A percentile compares a stretch with the other conserved stretches of the same genome.
Conservation (phyloP, 2,113 vertebrate species). For the Dipodomys stephensi region DNA sequence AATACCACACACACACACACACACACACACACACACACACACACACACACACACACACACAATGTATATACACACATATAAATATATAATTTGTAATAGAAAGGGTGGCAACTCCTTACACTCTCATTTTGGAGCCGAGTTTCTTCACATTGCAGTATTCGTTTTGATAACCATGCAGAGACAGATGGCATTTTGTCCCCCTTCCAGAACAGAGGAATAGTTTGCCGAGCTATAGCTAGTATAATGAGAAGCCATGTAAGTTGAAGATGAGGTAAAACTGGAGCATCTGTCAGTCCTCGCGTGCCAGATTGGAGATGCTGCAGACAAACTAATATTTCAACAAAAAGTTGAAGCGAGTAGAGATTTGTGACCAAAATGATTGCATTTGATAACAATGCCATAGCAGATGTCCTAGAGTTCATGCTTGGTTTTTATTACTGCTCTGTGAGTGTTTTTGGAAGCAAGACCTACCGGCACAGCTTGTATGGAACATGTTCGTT, state of each 20-base stretch:
- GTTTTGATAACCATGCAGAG: slow-evolving; percentile 90
- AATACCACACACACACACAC: too few relatives aligned
- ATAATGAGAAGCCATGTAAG: slow-evolving; percentile 89
- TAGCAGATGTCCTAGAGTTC: slow-evolving; percentile 90
- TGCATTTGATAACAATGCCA: slow-evolving; percentile 89
- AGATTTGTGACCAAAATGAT: slow-evolving; percentile 89
- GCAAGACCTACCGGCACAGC: slow-evolving; percentile 85
- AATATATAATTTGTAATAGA: slow-evolving; percentile 30
- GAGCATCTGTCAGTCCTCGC: slow-evolving; percentile 88
- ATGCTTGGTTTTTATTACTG: slow-evolving; percentile 88
- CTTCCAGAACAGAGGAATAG: slow-evolving; percentile 90
- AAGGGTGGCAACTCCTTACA: slow-evolving; percentile 60
- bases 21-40: too few relatives aligned
- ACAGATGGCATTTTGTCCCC: slow-evolving; percentile 90
- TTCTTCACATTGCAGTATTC: slow-evolving; percentile 85
- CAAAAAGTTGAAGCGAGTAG: slow-evolving; percentile 86
- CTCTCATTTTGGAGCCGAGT: slow-evolving; percentile 77
- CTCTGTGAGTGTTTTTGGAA: slow-evolving; percentile 88
- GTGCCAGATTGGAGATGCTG: slow-evolving; percentile 86
- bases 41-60: not conserved
- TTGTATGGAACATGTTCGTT: slow-evolving; percentile 86
- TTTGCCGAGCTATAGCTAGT: slow-evolving; percentile 87
- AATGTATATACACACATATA: too few relatives aligned
- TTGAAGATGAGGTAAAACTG: slow-evolving; percentile 90
- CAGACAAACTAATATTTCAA: slow-evolving; percentile 91